Evolutionary conservation across 2,797 vertebrate species (phyloP), one percentile per base, ranked within the genome.

Genomic region (Gallinago stenura): DNA sequence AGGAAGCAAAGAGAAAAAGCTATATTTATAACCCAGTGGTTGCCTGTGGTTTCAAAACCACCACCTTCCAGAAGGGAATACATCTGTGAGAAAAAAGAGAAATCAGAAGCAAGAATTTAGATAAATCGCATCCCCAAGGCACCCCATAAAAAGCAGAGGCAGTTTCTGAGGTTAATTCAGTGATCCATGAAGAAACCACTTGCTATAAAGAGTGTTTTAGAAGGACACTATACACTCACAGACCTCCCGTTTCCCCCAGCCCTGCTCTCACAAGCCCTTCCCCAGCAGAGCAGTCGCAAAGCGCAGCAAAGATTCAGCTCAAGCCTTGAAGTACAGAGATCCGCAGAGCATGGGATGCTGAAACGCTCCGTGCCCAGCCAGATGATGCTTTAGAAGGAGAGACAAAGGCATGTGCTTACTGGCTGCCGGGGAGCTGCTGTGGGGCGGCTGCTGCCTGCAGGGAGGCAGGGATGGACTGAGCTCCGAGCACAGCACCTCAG

Each of bases 361-460:
- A 22, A 46, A 31, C 0, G 3, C 37, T 76, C 54, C 45, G 51
- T 46, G 76, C 58, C 50, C 58, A 39, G 64, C 1, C 6, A 50
- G 83, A 5, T 5, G 93, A 93, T 91, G 91, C 95, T 82, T 1
- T 5, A 10, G 84, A 33, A 22, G 35, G 30, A 77, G 46, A 54
- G 66, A 19, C 6, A 16, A 37, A 85, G 43, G 71, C 39, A 16
- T 45, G 69, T 45, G 61, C 95, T 95, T 93, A 94, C 96, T 17
- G 93, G 37, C 66, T 58, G 90, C 88, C 9, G 71, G 77, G 80
- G 60, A 48, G 48, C 77, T 19, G 90, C 89, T 60, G 89, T 53
- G 46, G 12, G 56, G 54, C 12, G 54, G 82, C 82, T 17, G 83
- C 83, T 57, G 84, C 75, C 69, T 1, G 39, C 58, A 54, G 68